Evolutionary conservation across 2,113 vertebrate genomes (phyloP), one percentile per base, ranked within the genome.

Genomic region (Tauraco erythrolophus): DNA sequence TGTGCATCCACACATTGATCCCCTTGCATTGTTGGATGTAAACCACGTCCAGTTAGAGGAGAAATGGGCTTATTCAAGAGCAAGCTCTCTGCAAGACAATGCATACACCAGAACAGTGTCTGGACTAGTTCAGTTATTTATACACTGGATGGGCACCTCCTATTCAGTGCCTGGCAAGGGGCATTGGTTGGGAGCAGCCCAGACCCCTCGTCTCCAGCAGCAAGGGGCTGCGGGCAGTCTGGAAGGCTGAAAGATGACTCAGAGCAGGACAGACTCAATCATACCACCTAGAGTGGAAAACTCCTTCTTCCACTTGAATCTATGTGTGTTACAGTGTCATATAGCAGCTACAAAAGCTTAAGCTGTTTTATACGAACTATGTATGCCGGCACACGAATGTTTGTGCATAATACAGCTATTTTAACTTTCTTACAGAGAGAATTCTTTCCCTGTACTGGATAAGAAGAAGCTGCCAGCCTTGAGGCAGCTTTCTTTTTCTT

Each of bases 91-190:
- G 30, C 35, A 27, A 53, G 16, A 28, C 21, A 46, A 2, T 0
- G 1, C 4, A 10, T 27, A 11, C 41, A 24, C 30, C 64, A 68
- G 33, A 35, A 18, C 11, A 27, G 30, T 17, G 27, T 10, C 37
- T 57, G 56, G 31, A 28, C 51, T 24, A 22, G 37, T 22, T 24
- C 54, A 21, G 57, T 35, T 37, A 5, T 41, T 24, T 39, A 37
- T 8, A 17, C 11, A 6, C 56, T 8, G 24, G 53, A 31, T 0
- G 1, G 33, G 16, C 50, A 33, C 2, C 50, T 48, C 1, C 0
- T 43, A 43, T 43, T 43, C 41, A 43, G 1, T 21, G 45, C 43
- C 3, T 56, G 62, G 64, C 41, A 53, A 48, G 82, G 31, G 22
- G 43, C 45, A 61, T 35, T 7, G 3, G 48, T 14, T 16, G 11